phyloP scores from a whole-genome alignment of 2,113 vertebrate species.

The Notothenia rossii region DNA sequence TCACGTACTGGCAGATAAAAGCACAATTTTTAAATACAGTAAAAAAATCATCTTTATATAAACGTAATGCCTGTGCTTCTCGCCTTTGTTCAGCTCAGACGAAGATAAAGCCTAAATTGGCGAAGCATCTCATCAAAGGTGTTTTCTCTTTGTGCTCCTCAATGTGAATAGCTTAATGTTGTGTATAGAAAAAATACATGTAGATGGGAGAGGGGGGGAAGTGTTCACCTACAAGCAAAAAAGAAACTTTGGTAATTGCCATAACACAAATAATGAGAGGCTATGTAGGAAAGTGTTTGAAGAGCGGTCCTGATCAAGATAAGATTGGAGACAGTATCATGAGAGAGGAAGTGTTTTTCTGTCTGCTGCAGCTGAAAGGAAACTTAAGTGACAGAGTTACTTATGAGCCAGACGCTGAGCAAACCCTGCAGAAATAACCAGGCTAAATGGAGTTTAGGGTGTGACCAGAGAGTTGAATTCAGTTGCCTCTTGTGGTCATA shows the following conservation, averaged over 20 bases:
- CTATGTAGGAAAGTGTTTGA: slow-evolving; percentile 81
- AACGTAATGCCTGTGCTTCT: slow-evolving; percentile 33
- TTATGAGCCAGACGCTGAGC: slow-evolving; percentile 54
- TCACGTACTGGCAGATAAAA: slow-evolving; percentile 32
- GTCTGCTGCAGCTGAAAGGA: slow-evolving; percentile 71
- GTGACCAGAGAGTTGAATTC: slow-evolving; percentile 44
- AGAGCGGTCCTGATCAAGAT: slow-evolving; percentile 81
- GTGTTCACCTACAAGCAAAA: slow-evolving; percentile 79
- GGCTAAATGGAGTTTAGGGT: slow-evolving; percentile 40
- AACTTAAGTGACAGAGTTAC: slow-evolving; percentile 63
- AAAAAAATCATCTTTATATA: slow-evolving; percentile 46
- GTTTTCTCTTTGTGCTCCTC: slow-evolving; percentile 66
- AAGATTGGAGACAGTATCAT: slow-evolving; percentile 80
- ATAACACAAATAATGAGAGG: slow-evolving; percentile 80
- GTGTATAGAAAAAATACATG: slow-evolving; percentile 55
- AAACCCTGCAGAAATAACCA: slow-evolving; percentile 55
- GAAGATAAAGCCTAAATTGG: slow-evolving; percentile 64
- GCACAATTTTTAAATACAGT: slow-evolving; percentile 41
- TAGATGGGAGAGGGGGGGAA: slow-evolving; percentile 33
- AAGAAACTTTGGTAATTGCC: slow-evolving; percentile 79
- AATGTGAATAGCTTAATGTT: slow-evolving; percentile 55
- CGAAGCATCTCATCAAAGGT: slow-evolving; percentile 67
- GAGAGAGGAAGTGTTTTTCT: slow-evolving; percentile 68
- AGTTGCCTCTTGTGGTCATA: slow-evolving; percentile 33
- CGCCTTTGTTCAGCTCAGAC: slow-evolving; percentile 62